Conservation (phyloP, 2,113 vertebrate genomes). For the Sterrhoptilus dennistouni region DNA sequence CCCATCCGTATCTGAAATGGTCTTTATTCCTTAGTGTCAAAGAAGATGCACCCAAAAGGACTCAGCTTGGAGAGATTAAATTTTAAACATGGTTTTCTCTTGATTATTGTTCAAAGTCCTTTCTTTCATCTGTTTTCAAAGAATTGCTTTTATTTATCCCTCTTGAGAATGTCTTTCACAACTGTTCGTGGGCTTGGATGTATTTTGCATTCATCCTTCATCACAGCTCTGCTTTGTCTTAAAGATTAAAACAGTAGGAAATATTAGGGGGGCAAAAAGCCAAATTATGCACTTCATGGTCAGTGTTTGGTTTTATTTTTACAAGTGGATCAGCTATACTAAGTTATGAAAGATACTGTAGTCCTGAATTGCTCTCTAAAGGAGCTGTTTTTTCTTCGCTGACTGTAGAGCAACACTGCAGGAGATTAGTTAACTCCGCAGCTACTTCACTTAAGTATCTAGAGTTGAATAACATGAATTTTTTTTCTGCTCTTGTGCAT, state of each 20-base stretch:
- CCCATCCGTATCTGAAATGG: background rate
- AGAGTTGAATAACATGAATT: background rate
- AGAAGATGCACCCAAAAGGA: background rate
- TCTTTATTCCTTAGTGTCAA: background rate
- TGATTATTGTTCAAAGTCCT: background rate
- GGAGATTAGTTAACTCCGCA: background rate
- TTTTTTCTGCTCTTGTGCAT: background rate
- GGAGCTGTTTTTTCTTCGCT: background rate
- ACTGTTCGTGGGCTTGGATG: background rate
- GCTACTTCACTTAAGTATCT: background rate
- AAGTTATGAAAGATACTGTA: conserved; percentile 24
- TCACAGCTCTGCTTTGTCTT: background rate
- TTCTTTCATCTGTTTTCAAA: background rate
- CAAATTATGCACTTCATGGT: background rate
- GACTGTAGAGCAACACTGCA: background rate
- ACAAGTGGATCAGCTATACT: background rate
- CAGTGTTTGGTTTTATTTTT: background rate
- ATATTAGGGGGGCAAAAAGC: background rate
- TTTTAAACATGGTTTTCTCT: background rate
- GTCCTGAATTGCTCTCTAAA: background rate
- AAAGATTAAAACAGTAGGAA: background rate
- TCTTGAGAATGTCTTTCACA: background rate
- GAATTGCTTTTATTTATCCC: background rate
- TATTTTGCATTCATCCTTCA: background rate
- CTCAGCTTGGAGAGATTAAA: background rate